Evolutionary conservation across 2,113 vertebrate genomes (phyloP).

Genomic region (Arizona elegans): DNA sequence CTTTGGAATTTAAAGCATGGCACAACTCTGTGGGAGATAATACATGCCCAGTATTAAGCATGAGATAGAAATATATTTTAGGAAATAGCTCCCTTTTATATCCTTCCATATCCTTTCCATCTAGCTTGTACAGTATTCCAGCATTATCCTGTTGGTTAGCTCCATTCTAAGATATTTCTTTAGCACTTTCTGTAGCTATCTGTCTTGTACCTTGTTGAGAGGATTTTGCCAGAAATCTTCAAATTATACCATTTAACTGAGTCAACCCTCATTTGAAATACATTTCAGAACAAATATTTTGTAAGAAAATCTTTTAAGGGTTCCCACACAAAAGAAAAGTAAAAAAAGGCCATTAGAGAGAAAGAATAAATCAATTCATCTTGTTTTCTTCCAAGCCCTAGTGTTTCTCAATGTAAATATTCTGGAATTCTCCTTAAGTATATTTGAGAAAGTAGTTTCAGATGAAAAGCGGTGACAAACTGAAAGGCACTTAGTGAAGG

Average conservation of each 20-base stretch:
- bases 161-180: neutral
- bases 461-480: neutral
- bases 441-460: neutral
- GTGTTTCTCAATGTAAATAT: neutral
- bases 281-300: neutral
- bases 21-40: neutral
- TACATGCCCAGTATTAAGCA: neutral
- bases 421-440: neutral
- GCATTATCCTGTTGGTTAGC: neutral
- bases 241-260: neutral
- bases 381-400: too few relatives aligned
- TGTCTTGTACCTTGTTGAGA: neutral
- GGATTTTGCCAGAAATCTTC: neutral
- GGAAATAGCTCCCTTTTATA: neutral
- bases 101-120: neutral
- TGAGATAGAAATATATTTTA: neutral
- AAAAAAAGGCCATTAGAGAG: neutral
- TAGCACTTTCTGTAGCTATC: neutral
- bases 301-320: neutral
- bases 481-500: neutral
- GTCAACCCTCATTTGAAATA: neutral
- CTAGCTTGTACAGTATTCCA: neutral
- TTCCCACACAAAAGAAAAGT: neutral
- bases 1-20: neutral
- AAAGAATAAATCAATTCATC: neutral